Evolutionary conservation across 2,888 invertebrate species (phyloP).

Genomic region (Trachelus troglodyta): DNA sequence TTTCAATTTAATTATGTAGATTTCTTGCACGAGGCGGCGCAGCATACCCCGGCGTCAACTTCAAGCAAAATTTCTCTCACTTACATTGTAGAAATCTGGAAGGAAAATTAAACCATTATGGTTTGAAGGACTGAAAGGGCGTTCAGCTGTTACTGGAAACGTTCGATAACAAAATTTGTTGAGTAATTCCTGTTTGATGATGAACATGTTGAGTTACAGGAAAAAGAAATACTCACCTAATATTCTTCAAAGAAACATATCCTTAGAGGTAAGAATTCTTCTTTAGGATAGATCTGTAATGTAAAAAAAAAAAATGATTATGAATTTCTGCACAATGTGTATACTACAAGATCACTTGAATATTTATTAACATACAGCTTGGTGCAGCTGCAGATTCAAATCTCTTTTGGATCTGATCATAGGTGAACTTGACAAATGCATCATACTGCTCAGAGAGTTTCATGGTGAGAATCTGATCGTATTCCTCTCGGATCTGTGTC

Average conservation of each 20-base stretch:
- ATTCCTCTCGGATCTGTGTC: conserved; percentile 92
- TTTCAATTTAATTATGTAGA: conserved; percentile 20
- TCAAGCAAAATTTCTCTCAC: conserved; percentile 56
- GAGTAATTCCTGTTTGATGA: not conserved
- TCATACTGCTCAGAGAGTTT: conserved; percentile 99
- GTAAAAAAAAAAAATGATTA: conserved; percentile 10
- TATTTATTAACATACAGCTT: conserved; percentile 54
- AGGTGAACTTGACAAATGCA: conserved; percentile 97
- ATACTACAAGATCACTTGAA: not conserved
- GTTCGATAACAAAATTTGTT: not conserved
- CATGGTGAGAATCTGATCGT: conserved; percentile 90
- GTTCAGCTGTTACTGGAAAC: not conserved
- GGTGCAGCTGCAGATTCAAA: conserved; percentile 63
- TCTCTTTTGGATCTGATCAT: conserved; percentile 90
- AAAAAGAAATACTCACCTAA: conserved; percentile 48
- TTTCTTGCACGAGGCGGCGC: conserved; percentile 39
- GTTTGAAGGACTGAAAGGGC: not conserved
- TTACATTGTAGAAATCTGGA: conserved; percentile 60
- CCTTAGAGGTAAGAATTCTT: conserved; percentile 53
- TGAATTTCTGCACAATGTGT: not conserved
- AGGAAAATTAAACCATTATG: conserved; percentile 26
- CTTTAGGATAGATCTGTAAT: conserved; percentile 63
- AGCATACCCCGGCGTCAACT: conserved; percentile 44
- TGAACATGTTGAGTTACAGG: not conserved
- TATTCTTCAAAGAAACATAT: conserved; percentile 57